Evolutionary conservation across 1,140 invertebrate species (phyloP), one percentile per base, ranked within the genome.

Genomic region (Nebria ingens): DNA sequence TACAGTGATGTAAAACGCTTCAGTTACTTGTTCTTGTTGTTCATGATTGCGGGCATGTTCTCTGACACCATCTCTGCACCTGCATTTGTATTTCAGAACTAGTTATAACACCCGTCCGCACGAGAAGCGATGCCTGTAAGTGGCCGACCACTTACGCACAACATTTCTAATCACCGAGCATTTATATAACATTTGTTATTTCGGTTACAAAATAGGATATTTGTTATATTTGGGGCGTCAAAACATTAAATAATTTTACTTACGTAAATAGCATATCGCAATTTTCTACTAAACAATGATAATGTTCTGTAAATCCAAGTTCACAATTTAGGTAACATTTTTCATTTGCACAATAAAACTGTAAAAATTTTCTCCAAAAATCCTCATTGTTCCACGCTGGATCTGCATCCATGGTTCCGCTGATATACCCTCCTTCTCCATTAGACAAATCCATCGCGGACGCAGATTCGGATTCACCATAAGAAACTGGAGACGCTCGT

Each of bases 31-130:
- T 59, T 90, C 87, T 66, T 93, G 90, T 40, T 89, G 83, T 59
- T 91, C 89, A 70, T 94, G 90, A 59, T 89, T 86, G 57, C 88
- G 79, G 0, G 90, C 82, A 65, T 94, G 91, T 59, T 91, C 89
- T 58, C 86, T 73, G 40, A 91, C 89, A 13, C 86, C 86, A 56
- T 86, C 87, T 65, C 85, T 83, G 29, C 79, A 83, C 60, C 82
- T 82, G 69, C 66, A 81, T 58, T 65, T 62, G 38, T 73, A 53
- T n/a, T n/a, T n/a, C n/a, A n/a, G n/a, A n/a, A n/a, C n/a, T n/a
- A n/a, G n/a, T n/a, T n/a, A n/a, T n/a, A n/a, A n/a, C n/a, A n/a
- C n/a, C n/a, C n/a, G 21, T 42, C 34, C 25, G 15, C 2, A 49
- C 54, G 40, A 4, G n/a, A 54, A 42, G n/a, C n/a, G 9, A 56